Evolutionary conservation across 1,140 invertebrate species (phyloP).

Genomic region (Panagrolaimus sp.): DNA sequence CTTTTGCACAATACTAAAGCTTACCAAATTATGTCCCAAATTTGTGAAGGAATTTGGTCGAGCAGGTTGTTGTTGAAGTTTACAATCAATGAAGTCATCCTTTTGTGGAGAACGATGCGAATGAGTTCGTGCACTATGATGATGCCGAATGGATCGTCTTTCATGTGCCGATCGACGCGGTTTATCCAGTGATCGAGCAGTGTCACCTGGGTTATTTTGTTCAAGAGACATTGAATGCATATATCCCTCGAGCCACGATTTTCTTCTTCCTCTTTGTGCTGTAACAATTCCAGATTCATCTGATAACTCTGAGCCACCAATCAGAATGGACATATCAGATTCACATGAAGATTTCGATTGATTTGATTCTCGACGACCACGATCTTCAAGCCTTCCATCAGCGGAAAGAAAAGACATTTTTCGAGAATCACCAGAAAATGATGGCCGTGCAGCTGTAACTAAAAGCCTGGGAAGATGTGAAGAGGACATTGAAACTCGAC

Average conservation of each 20-base stretch:
- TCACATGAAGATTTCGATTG: conserved; percentile 48
- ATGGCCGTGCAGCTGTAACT: conserved; percentile 56
- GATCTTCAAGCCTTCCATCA: conserved; percentile 51
- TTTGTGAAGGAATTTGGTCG: conserved; percentile 56
- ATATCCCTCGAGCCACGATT: conserved; percentile 55
- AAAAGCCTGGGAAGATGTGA: conserved; percentile 53
- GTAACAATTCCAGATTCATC: conserved; percentile 44
- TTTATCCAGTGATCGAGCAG: conserved; percentile 14
- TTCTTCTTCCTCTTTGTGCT: conserved; percentile 22
- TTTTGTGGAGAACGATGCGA: conserved; percentile 43
- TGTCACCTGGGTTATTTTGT: conserved; percentile 24
- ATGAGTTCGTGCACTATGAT: conserved; percentile 31
- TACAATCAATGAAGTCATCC: conserved; percentile 19
- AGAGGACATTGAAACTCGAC: conserved; percentile 48
- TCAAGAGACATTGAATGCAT: conserved; percentile 50
- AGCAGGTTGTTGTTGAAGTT: conserved; percentile 25
- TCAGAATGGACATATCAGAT: conserved; percentile 53
- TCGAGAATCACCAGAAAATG: conserved; percentile 41
- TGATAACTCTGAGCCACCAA: conserved; percentile 53
- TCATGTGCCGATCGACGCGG: conserved; percentile 18
- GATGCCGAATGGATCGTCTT: conserved; percentile 14
- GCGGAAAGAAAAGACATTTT: conserved; percentile 58
- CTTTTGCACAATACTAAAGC: neutral
- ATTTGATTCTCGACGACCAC: conserved; percentile 46
- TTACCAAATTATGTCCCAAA: conserved; percentile 54